phyloP scores from a whole-genome alignment of 2,888 invertebrate species.

The Tinea pellionella region DNA sequence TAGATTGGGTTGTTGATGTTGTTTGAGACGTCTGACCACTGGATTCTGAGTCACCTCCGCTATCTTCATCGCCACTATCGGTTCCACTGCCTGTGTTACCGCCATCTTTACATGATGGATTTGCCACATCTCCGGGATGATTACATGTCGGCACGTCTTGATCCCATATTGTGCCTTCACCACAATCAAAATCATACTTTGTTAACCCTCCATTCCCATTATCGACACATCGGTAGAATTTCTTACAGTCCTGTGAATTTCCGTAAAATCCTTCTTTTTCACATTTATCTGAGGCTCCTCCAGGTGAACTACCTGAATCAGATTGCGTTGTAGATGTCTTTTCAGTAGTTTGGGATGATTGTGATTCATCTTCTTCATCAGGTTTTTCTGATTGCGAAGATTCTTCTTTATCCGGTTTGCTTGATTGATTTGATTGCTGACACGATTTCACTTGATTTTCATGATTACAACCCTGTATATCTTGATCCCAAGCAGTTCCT shows the following conservation, averaged over 20 bases:
- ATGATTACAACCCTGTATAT: slow-evolving; percentile 51
- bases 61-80: not conserved
- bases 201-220: slow-evolving; percentile 40
- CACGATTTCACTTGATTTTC: slow-evolving; percentile 35
- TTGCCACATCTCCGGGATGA: slow-evolving; percentile 49
- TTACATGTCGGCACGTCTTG: slow-evolving; percentile 58
- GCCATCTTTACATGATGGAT: slow-evolving; percentile 38
- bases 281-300: slow-evolving; percentile 16
- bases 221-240: slow-evolving; percentile 74
- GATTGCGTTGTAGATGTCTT: not conserved
- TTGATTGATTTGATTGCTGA: slow-evolving; percentile 14
- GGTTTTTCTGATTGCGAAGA: slow-evolving; percentile 3
- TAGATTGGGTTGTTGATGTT: slow-evolving; percentile 16
- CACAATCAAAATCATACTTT: slow-evolving; percentile 65
- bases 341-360: not conserved
- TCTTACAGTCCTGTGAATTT: slow-evolving; percentile 71
- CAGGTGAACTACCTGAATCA: not conserved
- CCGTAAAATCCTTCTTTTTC: slow-evolving; percentile 72
- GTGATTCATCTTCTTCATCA: not conserved
- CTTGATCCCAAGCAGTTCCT: slow-evolving; percentile 70
- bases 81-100: slow-evolving; percentile 1
- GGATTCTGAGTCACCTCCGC: slow-evolving; percentile 13
- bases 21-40: slow-evolving; percentile 18
- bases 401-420: not conserved
- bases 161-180: slow-evolving; percentile 76